Percentiles rank a stretch among this genome's conserved stretches.
phyloP scores from a whole-genome alignment of 2,113 vertebrate species.

The Pungitius pungitius region DNA sequence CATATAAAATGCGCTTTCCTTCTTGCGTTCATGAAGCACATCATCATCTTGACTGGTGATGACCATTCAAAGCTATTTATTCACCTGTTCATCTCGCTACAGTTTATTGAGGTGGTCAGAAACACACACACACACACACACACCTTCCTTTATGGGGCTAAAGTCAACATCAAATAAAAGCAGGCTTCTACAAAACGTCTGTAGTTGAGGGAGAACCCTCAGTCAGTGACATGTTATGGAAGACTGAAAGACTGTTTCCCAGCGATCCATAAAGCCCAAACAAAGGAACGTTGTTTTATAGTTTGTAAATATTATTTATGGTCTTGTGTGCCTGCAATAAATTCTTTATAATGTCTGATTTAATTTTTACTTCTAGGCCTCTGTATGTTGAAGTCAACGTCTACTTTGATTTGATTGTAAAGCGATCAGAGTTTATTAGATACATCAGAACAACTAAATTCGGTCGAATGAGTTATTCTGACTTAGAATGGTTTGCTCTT shows the following conservation, averaged over 20 bases:
- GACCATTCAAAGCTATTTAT: no score
- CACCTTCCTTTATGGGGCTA: conserved; percentile 6
- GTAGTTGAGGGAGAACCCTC: not conserved
- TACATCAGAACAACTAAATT: not conserved
- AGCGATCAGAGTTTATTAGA: not conserved
- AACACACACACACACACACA: not conserved
- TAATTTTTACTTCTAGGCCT: conserved; percentile 14
- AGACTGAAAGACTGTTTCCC: conserved; percentile 63
- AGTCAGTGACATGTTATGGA: not conserved
- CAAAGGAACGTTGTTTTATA: conserved; percentile 80
- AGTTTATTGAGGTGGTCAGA: not conserved
- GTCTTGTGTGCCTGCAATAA: conserved; percentile 94
- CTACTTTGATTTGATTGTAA: not conserved
- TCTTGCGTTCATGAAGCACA: conserved; percentile 13
- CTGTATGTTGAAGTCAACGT: not conserved
- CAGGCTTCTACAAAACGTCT: not conserved
- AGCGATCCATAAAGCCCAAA: conserved; percentile 54
- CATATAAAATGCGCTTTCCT: conserved; percentile 16
- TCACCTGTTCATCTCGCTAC: conserved; percentile 14
- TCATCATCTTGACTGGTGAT: conserved; percentile 8
- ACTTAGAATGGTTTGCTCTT: not conserved
- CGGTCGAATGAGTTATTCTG: not conserved
- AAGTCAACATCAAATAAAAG: conserved; percentile 17
- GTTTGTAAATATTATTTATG: conserved; percentile 94
- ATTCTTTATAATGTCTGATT: conserved; percentile 75